Evolutionary conservation across 2,113 vertebrate genomes (phyloP).

Genomic region (Axis porcinus): DNA sequence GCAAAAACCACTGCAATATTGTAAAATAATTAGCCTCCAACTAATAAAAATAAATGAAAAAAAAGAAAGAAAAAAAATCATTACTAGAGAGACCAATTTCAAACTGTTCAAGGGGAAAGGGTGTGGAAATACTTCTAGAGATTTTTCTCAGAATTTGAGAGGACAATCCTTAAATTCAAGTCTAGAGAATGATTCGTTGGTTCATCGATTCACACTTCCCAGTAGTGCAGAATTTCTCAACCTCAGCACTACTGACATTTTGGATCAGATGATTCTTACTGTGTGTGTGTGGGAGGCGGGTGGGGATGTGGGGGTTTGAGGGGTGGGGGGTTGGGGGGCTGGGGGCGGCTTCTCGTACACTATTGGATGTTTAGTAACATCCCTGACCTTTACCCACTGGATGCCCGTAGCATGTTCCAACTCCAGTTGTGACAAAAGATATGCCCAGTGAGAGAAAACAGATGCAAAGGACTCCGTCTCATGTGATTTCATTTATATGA

Average conservation of each 20-base stretch:
- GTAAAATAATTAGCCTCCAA: no score
- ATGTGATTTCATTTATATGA: background rate
- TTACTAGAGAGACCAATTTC: background rate
- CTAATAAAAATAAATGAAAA: no score
- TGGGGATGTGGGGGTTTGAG: no score
- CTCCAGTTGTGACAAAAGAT: background rate
- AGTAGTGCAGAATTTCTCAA: background rate
- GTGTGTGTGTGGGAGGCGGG: background rate
- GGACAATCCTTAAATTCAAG: background rate
- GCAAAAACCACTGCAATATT: no score
- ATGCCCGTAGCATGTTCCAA: background rate
- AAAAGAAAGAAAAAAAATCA: background rate
- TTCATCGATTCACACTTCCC: background rate
- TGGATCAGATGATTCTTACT: background rate
- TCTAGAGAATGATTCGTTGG: background rate
- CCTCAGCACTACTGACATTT: background rate
- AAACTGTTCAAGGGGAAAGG: background rate
- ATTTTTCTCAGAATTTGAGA: background rate
- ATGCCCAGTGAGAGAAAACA: background rate
- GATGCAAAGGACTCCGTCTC: background rate
- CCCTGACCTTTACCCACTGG: background rate
- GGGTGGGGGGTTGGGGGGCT: no score
- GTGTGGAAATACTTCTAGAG: background rate
- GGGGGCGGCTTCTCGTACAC: background rate
- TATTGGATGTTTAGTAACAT: background rate